phyloP scores from a whole-genome alignment of 2,113 vertebrate species.

The Psittacara wagleri region DNA sequence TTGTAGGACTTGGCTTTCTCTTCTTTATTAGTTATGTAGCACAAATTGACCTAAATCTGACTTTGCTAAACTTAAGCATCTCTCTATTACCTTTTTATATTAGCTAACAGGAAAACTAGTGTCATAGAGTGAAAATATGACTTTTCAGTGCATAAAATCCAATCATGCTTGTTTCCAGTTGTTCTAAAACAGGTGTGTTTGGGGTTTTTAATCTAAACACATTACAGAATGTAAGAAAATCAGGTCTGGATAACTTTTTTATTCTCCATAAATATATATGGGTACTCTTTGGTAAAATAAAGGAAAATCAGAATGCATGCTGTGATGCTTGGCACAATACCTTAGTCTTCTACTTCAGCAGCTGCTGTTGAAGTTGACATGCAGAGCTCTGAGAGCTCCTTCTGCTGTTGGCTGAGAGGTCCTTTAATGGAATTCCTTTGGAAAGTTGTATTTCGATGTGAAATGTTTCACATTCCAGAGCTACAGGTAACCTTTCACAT shows the following conservation, averaged over 20 bases:
- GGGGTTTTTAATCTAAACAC: background rate
- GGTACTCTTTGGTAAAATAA: background rate
- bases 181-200: background rate
- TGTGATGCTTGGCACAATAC: background rate
- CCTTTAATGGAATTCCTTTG: background rate
- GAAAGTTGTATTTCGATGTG: background rate
- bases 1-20: background rate
- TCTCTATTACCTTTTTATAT: background rate
- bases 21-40: background rate
- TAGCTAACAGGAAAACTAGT: background rate
- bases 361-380: background rate
- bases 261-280: accelerated
- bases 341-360: background rate
- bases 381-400: background rate
- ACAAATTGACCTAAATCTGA: background rate
- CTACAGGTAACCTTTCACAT: background rate
- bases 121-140: background rate
- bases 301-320: background rate
- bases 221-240: background rate
- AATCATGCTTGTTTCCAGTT: accelerated
- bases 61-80: background rate
- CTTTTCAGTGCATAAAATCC: background rate
- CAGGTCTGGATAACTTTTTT: background rate
- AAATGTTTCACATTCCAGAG: background rate
- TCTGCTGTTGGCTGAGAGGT: background rate